A percentile compares a stretch with the other conserved stretches of the same genome.
phyloP scores from a whole-genome alignment of 2,888 invertebrate genomes.

The Branchellion lobata region DNA sequence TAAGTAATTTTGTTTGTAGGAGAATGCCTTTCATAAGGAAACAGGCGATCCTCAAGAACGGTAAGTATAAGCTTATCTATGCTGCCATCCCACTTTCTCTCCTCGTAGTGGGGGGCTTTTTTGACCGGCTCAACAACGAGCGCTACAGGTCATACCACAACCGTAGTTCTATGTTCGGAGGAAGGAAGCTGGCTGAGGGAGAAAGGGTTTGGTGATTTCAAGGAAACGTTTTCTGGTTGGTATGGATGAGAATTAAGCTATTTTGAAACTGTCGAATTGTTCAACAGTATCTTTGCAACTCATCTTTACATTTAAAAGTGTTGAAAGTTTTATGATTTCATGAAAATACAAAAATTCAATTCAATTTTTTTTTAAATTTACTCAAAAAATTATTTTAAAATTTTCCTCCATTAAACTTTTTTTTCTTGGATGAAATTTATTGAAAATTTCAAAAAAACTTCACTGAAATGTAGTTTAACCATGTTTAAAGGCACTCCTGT shows the following conservation, averaged over 20 bases:
- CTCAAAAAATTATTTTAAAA: no score
- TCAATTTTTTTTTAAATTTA: no score
- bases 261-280: no score
- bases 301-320: no score
- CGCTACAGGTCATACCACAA: constrained; percentile 51
- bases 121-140: constrained; percentile 45
- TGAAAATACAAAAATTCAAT: no score
- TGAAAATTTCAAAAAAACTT: no score
- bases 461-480: no score
- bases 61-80: constrained; percentile 41
- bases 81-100: constrained; percentile 41
- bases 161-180: constrained; percentile 51
- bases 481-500: no score
- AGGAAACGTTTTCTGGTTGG: not conserved
- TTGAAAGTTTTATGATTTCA: no score
- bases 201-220: constrained; percentile 51
- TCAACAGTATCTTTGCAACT: no score
- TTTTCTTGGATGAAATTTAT: no score
- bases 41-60: constrained; percentile 46
- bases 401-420: no score
- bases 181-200: constrained; percentile 49
- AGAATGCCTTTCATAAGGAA: constrained; percentile 46
- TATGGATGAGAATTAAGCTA: not conserved
- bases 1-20: not conserved
- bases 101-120: constrained; percentile 42